Base-by-base conservation (phyloP, 2,113 vertebrate genomes). In the Oryzias curvinotus region DNA sequence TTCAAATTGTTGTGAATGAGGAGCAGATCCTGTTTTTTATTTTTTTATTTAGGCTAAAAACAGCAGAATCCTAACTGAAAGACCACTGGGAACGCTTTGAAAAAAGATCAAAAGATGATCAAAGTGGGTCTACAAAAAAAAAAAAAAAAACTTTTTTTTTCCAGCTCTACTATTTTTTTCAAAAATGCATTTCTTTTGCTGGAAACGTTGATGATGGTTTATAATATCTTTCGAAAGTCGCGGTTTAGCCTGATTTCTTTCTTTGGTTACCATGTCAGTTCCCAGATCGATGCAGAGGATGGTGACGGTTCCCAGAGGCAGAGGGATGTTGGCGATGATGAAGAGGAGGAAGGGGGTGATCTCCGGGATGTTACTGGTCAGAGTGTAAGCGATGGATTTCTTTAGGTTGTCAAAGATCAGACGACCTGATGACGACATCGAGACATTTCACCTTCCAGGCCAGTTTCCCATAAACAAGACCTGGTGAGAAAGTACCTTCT, bases 251-350 rank as follows among this genome's bases (percentile, higher is more conserved):
- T 45, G 6, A 45, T 15, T 5, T 16, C 4, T 19, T 25, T 5
- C 4, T 8, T 8, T 25, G 4, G 88, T 88, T 68, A 97, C 96
- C 96, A 98, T 98, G 80, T 98, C 95, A 0, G 96, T 98, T 81
- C 96, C 96, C 88, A 97, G 85, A 84, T 98, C 95, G 0, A 98
- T 98, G 77, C 96, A 98, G 71, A 97, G 93, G 90, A 98, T 97
- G 90, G 96, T 96, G 87, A 98, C 63, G 0, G 95, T 97, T 51
- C 95, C 96, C 83, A 97, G 88, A 0, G 96, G 95, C 49, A 98
- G 92, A 0, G 96, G 96, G 61, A 97, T 96, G 88, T 92, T 96
- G 84, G 92, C 93, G 0, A 94, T 93, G 88, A 97, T 97, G 89
- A 97, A 97, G 43, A 97, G 69, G 49, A 97, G 92, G 90, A 97